Conservation (phyloP, 2,888 invertebrate species). For the Agrochola circellaris region DNA sequence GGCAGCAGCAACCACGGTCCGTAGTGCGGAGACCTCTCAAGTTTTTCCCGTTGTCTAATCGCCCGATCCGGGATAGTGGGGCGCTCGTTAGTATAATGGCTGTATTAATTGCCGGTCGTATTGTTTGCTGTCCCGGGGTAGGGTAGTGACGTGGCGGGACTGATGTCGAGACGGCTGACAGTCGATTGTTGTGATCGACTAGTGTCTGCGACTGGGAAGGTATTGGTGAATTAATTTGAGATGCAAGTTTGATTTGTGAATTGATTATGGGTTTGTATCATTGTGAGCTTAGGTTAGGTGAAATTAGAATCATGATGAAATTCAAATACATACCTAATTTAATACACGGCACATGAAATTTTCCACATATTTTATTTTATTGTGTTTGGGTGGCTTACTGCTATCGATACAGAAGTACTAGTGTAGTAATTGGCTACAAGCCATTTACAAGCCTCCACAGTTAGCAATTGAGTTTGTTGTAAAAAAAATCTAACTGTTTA, state of each 20-base stretch:
- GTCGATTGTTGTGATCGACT: slow-evolving; percentile 35
- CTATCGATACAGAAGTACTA: too few relatives aligned
- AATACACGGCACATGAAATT: too few relatives aligned
- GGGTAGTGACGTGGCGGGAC: slow-evolving; percentile 45
- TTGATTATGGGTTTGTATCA: background rate
- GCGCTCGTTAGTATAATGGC: slow-evolving; percentile 82
- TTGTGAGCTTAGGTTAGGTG: background rate
- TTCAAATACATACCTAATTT: background rate
- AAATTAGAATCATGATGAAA: background rate
- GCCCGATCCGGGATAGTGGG: slow-evolving; percentile 74
- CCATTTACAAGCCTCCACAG: too few relatives aligned
- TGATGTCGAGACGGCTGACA: slow-evolving; percentile 41
- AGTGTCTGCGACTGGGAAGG: background rate
- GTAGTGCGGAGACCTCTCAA: slow-evolving; percentile 61
- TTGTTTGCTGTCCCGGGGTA: slow-evolving; percentile 75
- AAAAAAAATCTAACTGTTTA: too few relatives aligned
- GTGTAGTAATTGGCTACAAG: too few relatives aligned
- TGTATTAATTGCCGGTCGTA: slow-evolving; percentile 84
- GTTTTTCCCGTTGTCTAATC: slow-evolving; percentile 78
- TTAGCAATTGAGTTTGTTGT: too few relatives aligned
- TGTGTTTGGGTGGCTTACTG: too few relatives aligned
- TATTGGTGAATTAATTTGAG: background rate
- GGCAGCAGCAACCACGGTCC: slow-evolving; percentile 34
- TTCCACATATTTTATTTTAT: too few relatives aligned
- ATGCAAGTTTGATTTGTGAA: background rate